A percentile compares a stretch with the other conserved stretches of the same genome.
Evolutionary conservation across 2,113 vertebrate species (phyloP).

Genomic region (Chauna torquata): DNA sequence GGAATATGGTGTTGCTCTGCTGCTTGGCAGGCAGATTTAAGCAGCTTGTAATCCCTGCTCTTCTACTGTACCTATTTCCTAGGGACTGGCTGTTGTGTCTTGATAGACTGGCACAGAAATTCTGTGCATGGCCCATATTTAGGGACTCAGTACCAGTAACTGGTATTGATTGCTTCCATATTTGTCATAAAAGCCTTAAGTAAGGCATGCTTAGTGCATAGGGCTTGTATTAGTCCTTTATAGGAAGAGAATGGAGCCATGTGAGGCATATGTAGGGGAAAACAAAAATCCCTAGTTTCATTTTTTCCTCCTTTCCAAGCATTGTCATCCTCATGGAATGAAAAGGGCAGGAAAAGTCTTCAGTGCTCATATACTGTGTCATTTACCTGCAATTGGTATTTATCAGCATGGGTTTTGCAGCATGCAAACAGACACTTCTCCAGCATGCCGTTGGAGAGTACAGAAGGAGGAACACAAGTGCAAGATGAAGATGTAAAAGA

Average conservation of each 20-base stretch:
- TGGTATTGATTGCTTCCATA: neutral
- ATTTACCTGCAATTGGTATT: constrained; percentile 41
- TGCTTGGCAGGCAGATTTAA: constrained; percentile 19
- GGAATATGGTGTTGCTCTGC: neutral
- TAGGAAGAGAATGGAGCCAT: neutral
- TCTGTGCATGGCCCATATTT: neutral
- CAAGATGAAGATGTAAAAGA: neutral
- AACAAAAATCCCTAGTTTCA: neutral
- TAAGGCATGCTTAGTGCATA: neutral
- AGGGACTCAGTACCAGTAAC: neutral
- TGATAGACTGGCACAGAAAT: neutral
- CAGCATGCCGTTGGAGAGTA: neutral
- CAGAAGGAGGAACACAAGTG: neutral
- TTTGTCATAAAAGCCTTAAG: neutral
- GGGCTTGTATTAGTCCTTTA: neutral
- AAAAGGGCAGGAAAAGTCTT: constrained; percentile 48
- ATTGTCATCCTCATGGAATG: neutral
- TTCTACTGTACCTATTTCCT: neutral
- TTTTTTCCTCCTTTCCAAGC: neutral
- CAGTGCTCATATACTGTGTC: constrained; percentile 31
- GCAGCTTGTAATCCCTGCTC: neutral
- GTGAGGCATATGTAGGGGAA: neutral
- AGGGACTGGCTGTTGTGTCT: neutral
- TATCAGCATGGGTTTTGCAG: constrained; percentile 36
- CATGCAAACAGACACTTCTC: constrained; percentile 52